These are phyloP conservation scores for Eumacrocentrus americanus DNA, from an alignment of 2,888 invertebrate genomes.

Conservation along the genomic window DNA sequence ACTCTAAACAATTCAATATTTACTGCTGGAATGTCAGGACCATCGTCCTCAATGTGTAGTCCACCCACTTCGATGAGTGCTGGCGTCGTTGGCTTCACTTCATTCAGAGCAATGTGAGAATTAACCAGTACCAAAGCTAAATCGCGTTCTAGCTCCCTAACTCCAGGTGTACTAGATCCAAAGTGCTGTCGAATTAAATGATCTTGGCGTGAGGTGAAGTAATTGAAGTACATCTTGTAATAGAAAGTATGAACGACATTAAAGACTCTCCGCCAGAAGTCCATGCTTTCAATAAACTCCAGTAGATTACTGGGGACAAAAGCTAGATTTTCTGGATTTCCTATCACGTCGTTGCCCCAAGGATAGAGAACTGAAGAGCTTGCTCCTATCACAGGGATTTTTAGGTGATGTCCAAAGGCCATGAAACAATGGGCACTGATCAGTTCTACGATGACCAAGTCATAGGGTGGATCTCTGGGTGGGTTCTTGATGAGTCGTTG, in stretches of 20 bases:
- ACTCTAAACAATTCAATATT: no score
- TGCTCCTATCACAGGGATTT: constrained; percentile 47
- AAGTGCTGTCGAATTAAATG: constrained; percentile 42
- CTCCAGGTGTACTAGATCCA: constrained; percentile 26
- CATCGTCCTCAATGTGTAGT: constrained; percentile 61
- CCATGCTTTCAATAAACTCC: constrained; percentile 36
- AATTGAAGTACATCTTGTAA: constrained; percentile 38
- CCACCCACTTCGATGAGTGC: constrained; percentile 65
- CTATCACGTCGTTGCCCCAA: constrained; percentile 46
- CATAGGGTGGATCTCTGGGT: constrained; percentile 46
- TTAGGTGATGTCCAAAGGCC: constrained; percentile 44
- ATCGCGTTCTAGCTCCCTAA: constrained; percentile 52
- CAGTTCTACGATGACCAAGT: constrained; percentile 39
- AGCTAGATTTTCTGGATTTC: constrained; percentile 48
- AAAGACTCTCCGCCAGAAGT: constrained; percentile 44
- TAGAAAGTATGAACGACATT: constrained; percentile 38
- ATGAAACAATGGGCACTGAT: constrained; percentile 48
- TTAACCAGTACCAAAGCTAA: constrained; percentile 63
- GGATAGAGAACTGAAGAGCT: constrained; percentile 46
- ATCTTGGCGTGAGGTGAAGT: constrained; percentile 34
- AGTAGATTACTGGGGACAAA: constrained; percentile 41
- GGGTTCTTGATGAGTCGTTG: constrained; percentile 44
- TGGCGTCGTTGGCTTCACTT: constrained; percentile 60
- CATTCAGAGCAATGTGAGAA: constrained; percentile 62
- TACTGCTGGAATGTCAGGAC: constrained; percentile 40